Base-by-base conservation (phyloP, 2,888 invertebrate genomes). In the Chloromyia formosa region DNA sequence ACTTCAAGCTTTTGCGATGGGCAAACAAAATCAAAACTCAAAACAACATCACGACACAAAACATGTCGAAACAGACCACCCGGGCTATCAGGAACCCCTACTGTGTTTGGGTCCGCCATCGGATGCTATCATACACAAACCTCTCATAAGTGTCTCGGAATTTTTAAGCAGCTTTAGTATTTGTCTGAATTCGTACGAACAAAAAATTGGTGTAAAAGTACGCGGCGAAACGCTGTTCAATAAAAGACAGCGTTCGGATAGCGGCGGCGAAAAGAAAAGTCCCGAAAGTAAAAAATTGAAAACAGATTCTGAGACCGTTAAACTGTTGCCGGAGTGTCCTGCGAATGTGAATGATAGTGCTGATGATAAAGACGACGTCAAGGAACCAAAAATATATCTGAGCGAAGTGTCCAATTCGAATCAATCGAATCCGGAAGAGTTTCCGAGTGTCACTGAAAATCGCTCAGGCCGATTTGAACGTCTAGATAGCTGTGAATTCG, bases 131-230 rank as follows among this genome's bases (percentile, higher is more conserved):
- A 89, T 94, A 69, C 90, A 92, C 79, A 83, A 93, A 27, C 93
- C 94, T 0, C 88, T 90, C 56, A 88, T 94, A 18, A 91, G 91
- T 80, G 88, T 93, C 62, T 92, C 91, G 54, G 94, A 94, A 81
- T 92, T 91, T 81, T 86, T 93, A 49, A 93, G 93, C 75, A 92
- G 91, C 80, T 90, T 92, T 80, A 93, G 91, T 80, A 91, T 94
- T 20, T 93, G 93, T 82, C 88, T 94, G 79, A 89, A 90, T 72
- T 91, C 93, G 0, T 93, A 94, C 79, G 90, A 94, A 79, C 91
- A 92, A 81, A 87, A 93, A 49, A 87, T 92, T 80, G 90, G 91
- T 1, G 84, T 89, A 2, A 88, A 87, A 77, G 85, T 86, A 16
- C 85, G 86, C 42, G 86, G 87, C 45, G 88, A 88, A 75, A 81